Conservation (phyloP, 2,888 invertebrate genomes). For the Cephalotes varians region DNA sequence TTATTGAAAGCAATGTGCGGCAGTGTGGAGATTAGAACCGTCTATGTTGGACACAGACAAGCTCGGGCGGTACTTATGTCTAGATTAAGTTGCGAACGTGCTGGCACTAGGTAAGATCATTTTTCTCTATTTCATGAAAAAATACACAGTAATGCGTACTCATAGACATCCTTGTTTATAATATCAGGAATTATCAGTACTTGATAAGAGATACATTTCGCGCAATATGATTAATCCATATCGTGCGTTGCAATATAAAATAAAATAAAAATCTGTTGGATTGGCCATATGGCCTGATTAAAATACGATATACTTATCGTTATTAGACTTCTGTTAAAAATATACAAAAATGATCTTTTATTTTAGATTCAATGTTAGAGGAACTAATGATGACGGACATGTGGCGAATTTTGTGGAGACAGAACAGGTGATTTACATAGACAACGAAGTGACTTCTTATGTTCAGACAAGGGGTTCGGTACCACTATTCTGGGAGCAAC, state of each 20-base stretch:
- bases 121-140: background rate
- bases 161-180: background rate
- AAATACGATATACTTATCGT: background rate
- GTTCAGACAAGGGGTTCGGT: conserved; percentile 98
- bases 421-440: conserved; percentile 97
- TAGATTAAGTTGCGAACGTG: conserved; percentile 98
- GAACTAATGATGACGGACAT: conserved; percentile 99
- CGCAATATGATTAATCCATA: background rate
- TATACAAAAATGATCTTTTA: background rate
- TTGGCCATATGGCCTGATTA: conserved; percentile 2
- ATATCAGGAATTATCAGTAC: background rate
- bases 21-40: conserved; percentile 98
- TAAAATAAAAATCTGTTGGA: background rate
- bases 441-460: conserved; percentile 95
- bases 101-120: conserved; percentile 93
- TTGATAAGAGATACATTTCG: background rate
- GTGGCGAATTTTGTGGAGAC: conserved; percentile 99
- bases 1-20: conserved; percentile 98
- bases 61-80: conserved; percentile 98
- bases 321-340: background rate
- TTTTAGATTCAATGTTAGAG: conserved; percentile 97
- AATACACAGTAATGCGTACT: background rate
- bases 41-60: conserved; percentile 98
- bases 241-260: background rate
- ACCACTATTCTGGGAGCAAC: conserved; percentile 99